These are phyloP conservation scores for Troides helena DNA, from an alignment of 2,888 invertebrate genomes.

Conservation along the genomic window DNA sequence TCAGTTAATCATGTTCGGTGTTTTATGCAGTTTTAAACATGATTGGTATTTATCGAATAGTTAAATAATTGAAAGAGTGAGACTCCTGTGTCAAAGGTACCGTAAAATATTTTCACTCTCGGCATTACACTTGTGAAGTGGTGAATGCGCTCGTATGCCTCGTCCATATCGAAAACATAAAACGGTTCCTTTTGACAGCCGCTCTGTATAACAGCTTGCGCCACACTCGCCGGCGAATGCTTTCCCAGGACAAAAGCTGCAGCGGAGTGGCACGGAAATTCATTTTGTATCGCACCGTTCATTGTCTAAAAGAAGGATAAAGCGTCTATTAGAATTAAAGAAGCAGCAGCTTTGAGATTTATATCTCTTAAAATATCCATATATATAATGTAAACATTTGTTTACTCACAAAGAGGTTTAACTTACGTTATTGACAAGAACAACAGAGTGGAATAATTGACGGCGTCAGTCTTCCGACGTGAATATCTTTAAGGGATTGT, in stretches of 20 bases:
- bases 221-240: slow-evolving; percentile 39
- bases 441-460: too few relatives aligned
- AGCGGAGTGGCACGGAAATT: slow-evolving; percentile 17
- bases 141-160: slow-evolving; percentile 42
- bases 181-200: slow-evolving; percentile 46
- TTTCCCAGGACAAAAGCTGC: slow-evolving; percentile 36
- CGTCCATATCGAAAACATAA: slow-evolving; percentile 46
- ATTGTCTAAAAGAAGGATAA: slow-evolving; percentile 9
- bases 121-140: slow-evolving; percentile 46
- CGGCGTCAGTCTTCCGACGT: too few relatives aligned
- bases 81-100: slow-evolving; percentile 33
- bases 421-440: too few relatives aligned
- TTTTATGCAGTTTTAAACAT: too few relatives aligned
- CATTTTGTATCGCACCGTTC: slow-evolving; percentile 22
- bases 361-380: too few relatives aligned
- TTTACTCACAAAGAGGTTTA: too few relatives aligned
- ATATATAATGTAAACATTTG: too few relatives aligned
- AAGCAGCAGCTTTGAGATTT: neutral
- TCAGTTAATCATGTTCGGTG: too few relatives aligned
- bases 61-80: neutral
- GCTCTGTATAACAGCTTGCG: slow-evolving; percentile 42
- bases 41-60: neutral
- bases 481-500: too few relatives aligned
- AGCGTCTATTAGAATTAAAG: neutral
- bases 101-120: slow-evolving; percentile 48